phyloP scores from a whole-genome alignment of 2,888 invertebrate species.

The Lysandra coridon region DNA sequence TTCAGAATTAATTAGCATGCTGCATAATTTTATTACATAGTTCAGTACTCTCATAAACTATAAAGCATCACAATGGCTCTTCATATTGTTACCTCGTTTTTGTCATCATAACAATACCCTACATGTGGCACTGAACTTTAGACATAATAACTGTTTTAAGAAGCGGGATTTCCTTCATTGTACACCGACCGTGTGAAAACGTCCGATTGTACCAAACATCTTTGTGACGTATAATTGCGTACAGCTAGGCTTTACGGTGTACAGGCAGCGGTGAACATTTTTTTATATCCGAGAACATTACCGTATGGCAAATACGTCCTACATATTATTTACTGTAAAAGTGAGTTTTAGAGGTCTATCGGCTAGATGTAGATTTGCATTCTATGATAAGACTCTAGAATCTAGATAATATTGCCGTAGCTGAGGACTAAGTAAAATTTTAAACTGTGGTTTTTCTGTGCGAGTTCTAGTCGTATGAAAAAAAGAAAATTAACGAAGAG shows the following conservation, averaged over 20 bases:
- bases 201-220: neutral
- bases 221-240: neutral
- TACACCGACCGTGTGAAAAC: slow-evolving; percentile 20
- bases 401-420: too few relatives aligned
- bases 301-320: neutral
- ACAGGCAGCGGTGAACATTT: neutral
- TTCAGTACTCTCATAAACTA: neutral
- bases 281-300: neutral
- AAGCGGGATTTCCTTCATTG: slow-evolving; percentile 18
- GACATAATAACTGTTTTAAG: slow-evolving; percentile 22
- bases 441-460: neutral
- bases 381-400: too few relatives aligned
- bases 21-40: neutral
- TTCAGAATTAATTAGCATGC: neutral
- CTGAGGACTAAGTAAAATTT: neutral
- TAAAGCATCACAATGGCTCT: neutral
- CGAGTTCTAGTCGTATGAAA: neutral
- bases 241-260: neutral
- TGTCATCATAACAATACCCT: slow-evolving; percentile 9
- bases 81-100: slow-evolving; percentile 9
- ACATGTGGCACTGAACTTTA: slow-evolving; percentile 24
- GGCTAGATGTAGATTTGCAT: too few relatives aligned
- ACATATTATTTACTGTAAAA: neutral
- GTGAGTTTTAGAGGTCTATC: too few relatives aligned
- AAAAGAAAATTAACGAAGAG: neutral